These are phyloP conservation scores for Morone chrysops DNA, from an alignment of 2,113 vertebrate species.

Conservation along the genomic window DNA sequence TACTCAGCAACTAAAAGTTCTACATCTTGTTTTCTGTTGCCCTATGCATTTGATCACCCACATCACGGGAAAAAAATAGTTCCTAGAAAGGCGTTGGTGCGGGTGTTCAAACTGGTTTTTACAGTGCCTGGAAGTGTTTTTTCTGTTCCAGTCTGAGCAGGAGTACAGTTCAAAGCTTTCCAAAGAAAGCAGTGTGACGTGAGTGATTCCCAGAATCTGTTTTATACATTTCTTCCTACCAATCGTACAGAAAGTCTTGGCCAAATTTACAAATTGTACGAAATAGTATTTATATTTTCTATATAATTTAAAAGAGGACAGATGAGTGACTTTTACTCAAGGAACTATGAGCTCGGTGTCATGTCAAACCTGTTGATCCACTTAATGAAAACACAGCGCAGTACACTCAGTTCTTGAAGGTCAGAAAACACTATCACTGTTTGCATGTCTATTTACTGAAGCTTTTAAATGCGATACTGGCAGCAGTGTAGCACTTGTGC, in stretches of 20 bases:
- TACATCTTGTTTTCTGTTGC: background rate
- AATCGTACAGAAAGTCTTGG: background rate
- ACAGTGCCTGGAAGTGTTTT: constrained; percentile 35
- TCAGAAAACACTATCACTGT: background rate
- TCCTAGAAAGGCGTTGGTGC: constrained; percentile 34
- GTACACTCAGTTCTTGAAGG: background rate
- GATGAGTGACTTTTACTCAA: background rate
- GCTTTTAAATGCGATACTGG: background rate
- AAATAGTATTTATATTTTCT: background rate
- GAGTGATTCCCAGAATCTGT: constrained; percentile 13
- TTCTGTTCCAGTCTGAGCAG: constrained; percentile 15
- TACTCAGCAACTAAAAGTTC: background rate
- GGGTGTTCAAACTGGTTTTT: constrained; percentile 53
- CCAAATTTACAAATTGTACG: background rate
- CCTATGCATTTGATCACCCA: background rate
- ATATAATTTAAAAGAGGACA: background rate
- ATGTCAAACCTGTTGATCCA: background rate
- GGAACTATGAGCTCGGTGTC: background rate
- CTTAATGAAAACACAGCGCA: background rate
- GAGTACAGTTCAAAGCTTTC: constrained; percentile 3
- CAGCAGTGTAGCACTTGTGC: no score
- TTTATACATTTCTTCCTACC: background rate
- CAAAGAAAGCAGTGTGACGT: background rate
- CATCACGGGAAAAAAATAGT: background rate
- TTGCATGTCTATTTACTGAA: background rate